phyloP scores from a whole-genome alignment of 2,113 vertebrate species.

The Rattus rattus region DNA sequence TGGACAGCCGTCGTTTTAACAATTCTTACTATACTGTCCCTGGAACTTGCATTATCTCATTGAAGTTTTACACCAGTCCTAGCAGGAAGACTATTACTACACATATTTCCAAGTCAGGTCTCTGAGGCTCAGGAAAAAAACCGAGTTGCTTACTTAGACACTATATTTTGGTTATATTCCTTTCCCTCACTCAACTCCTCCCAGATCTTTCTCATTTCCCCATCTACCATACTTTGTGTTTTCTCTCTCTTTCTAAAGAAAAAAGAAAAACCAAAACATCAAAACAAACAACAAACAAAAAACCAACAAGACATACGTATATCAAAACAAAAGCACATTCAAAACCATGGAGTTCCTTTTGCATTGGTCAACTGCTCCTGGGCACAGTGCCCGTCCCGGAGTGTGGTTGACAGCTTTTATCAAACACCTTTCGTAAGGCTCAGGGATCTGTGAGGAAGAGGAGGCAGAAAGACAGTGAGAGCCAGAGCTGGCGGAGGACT shows the following conservation, averaged over 20 bases:
- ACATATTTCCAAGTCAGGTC: neutral
- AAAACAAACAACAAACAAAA: neutral
- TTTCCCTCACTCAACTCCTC: neutral
- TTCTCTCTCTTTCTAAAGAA: neutral
- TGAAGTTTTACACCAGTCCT: neutral
- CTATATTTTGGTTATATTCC: neutral
- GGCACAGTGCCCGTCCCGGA: neutral
- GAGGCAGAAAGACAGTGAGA: neutral
- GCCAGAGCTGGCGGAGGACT: neutral
- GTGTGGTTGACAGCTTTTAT: neutral
- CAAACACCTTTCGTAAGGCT: neutral
- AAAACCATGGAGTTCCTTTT: neutral
- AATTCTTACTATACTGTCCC: neutral
- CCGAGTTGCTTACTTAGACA: neutral
- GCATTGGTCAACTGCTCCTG: neutral
- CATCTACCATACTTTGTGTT: neutral
- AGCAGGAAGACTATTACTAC: neutral
- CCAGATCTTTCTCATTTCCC: neutral
- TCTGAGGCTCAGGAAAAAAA: neutral
- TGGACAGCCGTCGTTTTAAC: neutral
- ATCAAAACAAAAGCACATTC: neutral
- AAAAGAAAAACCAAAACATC: neutral
- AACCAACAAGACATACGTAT: neutral
- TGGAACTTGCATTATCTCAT: neutral
- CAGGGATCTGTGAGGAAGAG: neutral